These are phyloP conservation scores for Sebastes ruberrimus DNA, from an alignment of 2,797 vertebrate species.

Conservation along the genomic window DNA sequence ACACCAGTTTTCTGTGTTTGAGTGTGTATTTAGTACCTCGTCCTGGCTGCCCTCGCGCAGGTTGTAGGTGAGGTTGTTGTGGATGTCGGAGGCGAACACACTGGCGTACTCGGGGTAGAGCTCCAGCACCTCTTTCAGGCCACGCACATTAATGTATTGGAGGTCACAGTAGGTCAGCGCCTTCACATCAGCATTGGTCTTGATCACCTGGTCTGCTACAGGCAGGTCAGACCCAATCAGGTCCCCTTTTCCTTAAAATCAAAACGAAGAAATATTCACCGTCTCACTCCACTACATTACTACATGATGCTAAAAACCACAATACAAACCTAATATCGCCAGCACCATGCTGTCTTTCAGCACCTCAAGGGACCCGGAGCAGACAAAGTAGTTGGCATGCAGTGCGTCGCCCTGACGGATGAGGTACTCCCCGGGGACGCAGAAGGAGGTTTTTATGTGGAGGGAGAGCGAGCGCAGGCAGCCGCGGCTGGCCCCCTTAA, in stretches of 20 bases:
- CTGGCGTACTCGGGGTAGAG: slow-evolving; percentile 93
- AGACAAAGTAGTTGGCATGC: slow-evolving; percentile 96
- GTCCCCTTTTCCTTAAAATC: slow-evolving; percentile 92
- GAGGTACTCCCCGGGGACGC: slow-evolving; percentile 94
- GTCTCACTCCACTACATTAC: neutral
- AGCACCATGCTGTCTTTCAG: slow-evolving; percentile 93
- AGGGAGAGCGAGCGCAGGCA: slow-evolving; percentile 95
- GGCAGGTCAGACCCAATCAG: slow-evolving; percentile 94
- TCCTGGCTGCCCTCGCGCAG: slow-evolving; percentile 92
- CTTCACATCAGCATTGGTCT: slow-evolving; percentile 96
- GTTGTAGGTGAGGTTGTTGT: slow-evolving; percentile 96
- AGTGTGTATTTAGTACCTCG: slow-evolving; percentile 80
- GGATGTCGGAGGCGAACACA: slow-evolving; percentile 89
- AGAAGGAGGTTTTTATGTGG: slow-evolving; percentile 97
- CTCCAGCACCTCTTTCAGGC: slow-evolving; percentile 91
- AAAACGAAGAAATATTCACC: neutral
- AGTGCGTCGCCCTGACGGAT: slow-evolving; percentile 93
- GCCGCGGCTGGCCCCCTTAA: slow-evolving; percentile 92
- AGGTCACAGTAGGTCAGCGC: slow-evolving; percentile 96
- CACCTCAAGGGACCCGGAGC: slow-evolving; percentile 95
- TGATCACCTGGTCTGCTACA: slow-evolving; percentile 88
- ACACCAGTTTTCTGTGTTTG: neutral
- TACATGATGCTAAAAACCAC: neutral
- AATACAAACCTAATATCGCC: slow-evolving; percentile 92
- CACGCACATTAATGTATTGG: slow-evolving; percentile 90